These are phyloP conservation scores for Phengaris alcon DNA, from an alignment of 2,888 invertebrate species.

Conservation along the genomic window DNA sequence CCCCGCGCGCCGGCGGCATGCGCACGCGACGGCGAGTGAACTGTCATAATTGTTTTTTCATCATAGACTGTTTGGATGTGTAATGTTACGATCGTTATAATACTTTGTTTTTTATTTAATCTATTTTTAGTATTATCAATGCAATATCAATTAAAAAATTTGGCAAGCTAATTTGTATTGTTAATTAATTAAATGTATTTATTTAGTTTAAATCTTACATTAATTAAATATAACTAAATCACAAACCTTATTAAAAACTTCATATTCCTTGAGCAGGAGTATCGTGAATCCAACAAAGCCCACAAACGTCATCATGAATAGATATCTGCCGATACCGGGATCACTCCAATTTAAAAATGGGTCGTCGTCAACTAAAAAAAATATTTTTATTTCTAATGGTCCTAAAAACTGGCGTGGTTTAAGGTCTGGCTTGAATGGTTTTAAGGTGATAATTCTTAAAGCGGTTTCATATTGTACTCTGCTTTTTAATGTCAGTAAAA, in stretches of 20 bases:
- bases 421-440: no score
- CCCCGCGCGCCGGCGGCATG: conserved; percentile 43
- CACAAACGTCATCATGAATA: conserved; percentile 82
- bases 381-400: not conserved
- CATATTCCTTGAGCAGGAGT: conserved; percentile 83
- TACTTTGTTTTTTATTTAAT: no score
- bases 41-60: conserved; percentile 40
- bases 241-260: conserved; percentile 71
- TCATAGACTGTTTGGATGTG: not conserved
- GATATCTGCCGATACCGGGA: conserved; percentile 86
- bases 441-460: no score
- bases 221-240: not conserved
- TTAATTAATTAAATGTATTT: no score
- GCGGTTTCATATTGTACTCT: no score
- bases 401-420: no score
- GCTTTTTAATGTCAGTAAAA: no score
- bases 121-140: no score
- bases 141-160: no score
- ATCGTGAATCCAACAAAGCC: conserved; percentile 80
- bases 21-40: conserved; percentile 46
- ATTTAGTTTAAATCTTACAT: no score
- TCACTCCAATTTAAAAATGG: conserved; percentile 82
- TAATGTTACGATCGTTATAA: no score
- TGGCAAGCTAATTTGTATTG: no score
- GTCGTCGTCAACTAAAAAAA: conserved; percentile 62